Evolutionary conservation across 2,797 vertebrate genomes (phyloP).

Genomic region (Phrynocephalus forsythii): DNA sequence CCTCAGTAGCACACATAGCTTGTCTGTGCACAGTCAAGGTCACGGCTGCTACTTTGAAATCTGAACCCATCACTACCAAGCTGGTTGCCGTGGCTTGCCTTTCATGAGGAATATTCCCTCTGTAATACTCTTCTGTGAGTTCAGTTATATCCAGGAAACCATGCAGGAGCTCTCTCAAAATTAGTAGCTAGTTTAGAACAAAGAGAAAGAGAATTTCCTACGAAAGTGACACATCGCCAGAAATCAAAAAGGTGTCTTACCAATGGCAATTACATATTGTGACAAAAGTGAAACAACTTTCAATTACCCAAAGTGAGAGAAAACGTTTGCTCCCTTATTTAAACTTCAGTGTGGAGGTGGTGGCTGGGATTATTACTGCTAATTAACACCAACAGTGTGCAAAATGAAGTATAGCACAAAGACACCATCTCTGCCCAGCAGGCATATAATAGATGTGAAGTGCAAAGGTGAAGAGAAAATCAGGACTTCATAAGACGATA

Average conservation of each 20-base stretch:
- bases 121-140: conserved; percentile 21
- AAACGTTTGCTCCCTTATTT: not conserved
- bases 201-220: not conserved
- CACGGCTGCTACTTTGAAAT: not conserved
- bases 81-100: conserved; percentile 39
- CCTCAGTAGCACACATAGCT: not conserved
- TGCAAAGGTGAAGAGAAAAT: conserved; percentile 11
- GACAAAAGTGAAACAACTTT: not conserved
- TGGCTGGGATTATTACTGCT: conserved; percentile 21
- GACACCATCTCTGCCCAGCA: conserved; percentile 1
- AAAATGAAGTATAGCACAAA: not conserved
- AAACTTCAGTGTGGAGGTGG: not conserved
- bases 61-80: not conserved
- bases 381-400: conserved; percentile 25
- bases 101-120: conserved; percentile 1
- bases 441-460: not conserved
- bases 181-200: conserved; percentile 30
- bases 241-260: not conserved
- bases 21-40: conserved; percentile 8
- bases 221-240: not conserved
- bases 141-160: conserved; percentile 11
- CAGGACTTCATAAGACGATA: not conserved
- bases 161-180: not conserved
- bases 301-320: conserved; percentile 12
- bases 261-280: rapidly evolving